Evolutionary conservation across 1,140 invertebrate species (phyloP).

Genomic region (Achroia grisella): DNA sequence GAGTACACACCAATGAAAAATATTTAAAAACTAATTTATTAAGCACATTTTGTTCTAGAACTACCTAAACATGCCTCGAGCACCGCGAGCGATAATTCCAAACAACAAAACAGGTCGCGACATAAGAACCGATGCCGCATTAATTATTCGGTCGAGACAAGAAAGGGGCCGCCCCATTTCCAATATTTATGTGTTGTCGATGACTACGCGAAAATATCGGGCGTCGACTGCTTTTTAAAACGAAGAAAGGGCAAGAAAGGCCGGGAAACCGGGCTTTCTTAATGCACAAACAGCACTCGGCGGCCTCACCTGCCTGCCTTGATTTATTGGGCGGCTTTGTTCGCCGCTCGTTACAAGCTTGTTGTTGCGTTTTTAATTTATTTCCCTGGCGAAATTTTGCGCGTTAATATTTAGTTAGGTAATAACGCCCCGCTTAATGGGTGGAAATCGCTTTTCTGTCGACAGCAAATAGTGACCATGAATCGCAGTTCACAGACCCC

Average conservation of each 20-base stretch:
- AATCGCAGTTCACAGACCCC: not conserved
- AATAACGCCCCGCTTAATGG: conserved; percentile 32
- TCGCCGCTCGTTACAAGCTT: conserved; percentile 65
- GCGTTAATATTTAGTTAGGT: conserved; percentile 64
- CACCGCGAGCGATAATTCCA: conserved; percentile 43
- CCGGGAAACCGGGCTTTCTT: conserved; percentile 60
- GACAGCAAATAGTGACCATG: not conserved
- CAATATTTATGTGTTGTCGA: conserved; percentile 75
- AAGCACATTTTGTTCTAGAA: too few relatives aligned
- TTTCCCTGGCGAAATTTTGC: conserved; percentile 57
- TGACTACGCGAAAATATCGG: conserved; percentile 70
- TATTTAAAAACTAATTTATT: too few relatives aligned
- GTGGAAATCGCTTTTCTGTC: conserved; percentile 27
- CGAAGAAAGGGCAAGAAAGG: conserved; percentile 70
- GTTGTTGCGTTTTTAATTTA: conserved; percentile 73
- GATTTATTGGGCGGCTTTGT: conserved; percentile 70
- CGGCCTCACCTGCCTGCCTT: conserved; percentile 64
- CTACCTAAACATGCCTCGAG: conserved; percentile 27
- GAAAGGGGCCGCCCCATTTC: conserved; percentile 67
- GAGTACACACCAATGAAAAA: too few relatives aligned
- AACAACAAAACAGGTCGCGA: conserved; percentile 58
- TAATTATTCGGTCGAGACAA: conserved; percentile 69
- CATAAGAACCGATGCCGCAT: conserved; percentile 57
- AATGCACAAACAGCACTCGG: conserved; percentile 67
- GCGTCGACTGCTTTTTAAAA: conserved; percentile 72